phyloP scores from a whole-genome alignment of 2,797 vertebrate species.

The Sebastes variabilis region DNA sequence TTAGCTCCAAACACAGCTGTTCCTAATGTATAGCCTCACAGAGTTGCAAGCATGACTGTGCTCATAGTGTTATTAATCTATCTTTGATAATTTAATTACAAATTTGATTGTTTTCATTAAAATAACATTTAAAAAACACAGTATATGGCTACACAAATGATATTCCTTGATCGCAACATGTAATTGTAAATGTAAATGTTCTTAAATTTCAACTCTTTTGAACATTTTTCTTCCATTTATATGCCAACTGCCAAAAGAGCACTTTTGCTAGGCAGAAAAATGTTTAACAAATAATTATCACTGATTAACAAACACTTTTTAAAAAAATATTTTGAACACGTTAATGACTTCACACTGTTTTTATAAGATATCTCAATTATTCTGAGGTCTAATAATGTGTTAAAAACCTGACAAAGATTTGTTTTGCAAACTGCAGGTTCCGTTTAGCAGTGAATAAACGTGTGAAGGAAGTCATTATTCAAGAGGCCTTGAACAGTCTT shows the following conservation, averaged over 20 bases:
- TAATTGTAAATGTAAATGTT: no score
- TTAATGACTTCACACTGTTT: constrained; percentile 1
- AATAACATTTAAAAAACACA: background rate
- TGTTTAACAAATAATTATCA: background rate
- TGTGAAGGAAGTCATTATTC: constrained; percentile 11
- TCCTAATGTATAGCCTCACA: no score
- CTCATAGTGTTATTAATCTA: background rate
- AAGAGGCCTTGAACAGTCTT: background rate
- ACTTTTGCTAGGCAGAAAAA: background rate
- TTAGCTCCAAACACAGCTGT: no score
- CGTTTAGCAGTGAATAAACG: background rate
- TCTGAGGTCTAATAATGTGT: background rate
- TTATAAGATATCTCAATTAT: background rate
- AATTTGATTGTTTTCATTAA: background rate
- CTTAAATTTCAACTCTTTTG: no score
- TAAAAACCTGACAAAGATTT: background rate
- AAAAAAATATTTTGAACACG: background rate
- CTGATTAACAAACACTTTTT: constrained; percentile 1
- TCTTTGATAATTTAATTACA: background rate
- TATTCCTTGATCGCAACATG: no score
- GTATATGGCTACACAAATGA: background rate
- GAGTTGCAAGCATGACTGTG: background rate
- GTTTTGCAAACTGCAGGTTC: background rate
- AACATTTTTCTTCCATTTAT: no score
- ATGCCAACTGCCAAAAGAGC: background rate